phyloP scores from a whole-genome alignment of 2,113 vertebrate species.

The Odontesthes bonariensis region DNA sequence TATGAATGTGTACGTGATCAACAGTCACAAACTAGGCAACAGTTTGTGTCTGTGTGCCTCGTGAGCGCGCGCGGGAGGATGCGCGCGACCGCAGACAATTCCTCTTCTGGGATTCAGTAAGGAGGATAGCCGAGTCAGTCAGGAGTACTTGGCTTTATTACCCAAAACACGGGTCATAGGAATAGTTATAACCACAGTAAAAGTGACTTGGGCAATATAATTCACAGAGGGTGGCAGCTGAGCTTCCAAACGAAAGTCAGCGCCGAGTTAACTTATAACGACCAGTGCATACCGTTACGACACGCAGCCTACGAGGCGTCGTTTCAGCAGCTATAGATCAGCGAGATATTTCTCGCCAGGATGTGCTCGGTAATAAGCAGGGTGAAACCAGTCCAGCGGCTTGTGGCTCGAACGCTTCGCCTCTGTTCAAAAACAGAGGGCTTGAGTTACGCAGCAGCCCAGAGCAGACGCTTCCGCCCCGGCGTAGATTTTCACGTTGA shows the following conservation, averaged over 20 bases:
- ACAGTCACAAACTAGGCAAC: slow-evolving; percentile 42
- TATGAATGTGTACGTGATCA: not conserved
- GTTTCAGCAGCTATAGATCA: rapidly evolving
- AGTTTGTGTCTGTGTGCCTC: not conserved
- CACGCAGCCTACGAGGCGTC: not conserved
- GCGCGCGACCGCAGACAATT: not conserved
- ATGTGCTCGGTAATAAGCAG: slow-evolving; percentile 66
- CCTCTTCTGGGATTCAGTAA: too few relatives aligned
- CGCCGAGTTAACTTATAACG: not conserved
- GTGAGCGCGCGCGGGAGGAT: slow-evolving; percentile 1
- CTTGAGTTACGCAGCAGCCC: slow-evolving; percentile 28
- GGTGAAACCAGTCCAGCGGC: not conserved
- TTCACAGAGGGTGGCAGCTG: not conserved
- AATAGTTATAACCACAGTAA: not conserved
- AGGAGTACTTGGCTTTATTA: too few relatives aligned
- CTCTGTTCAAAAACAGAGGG: slow-evolving; percentile 23
- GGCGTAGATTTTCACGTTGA: rapidly evolving
- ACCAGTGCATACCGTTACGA: not conserved
- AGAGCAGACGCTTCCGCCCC: not conserved
- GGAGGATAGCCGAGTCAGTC: too few relatives aligned
- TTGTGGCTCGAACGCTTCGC: slow-evolving; percentile 39
- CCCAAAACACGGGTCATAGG: not conserved
- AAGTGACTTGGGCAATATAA: not conserved
- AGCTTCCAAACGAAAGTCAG: not conserved
- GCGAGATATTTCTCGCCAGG: not conserved